Conservation (phyloP, 2,888 invertebrate species). For the Allacma fusca region DNA sequence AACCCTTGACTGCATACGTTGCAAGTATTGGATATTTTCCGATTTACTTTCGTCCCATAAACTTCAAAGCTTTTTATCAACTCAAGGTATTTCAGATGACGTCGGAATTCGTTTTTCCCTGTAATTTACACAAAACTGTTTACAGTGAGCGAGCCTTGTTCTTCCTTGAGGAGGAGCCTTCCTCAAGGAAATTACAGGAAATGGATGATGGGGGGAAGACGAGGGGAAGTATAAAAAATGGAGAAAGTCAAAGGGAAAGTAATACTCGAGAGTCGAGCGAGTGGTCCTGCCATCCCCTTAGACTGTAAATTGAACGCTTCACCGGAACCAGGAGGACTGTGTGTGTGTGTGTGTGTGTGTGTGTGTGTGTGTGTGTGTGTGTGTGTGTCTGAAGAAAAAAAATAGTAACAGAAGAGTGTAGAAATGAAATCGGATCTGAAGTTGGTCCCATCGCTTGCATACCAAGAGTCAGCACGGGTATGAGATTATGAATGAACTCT, state of each 20-base stretch:
- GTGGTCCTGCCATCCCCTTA: too few species aligned
- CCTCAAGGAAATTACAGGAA: background rate
- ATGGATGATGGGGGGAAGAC: background rate
- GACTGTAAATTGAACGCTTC: too few species aligned
- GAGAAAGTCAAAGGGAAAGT: background rate
- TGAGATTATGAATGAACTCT: background rate
- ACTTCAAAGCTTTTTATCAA: background rate
- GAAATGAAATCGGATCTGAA: slow-evolving; percentile 12
- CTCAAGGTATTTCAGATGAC: background rate
- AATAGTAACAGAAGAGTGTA: background rate
- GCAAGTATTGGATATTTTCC: background rate
- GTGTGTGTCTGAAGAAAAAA: background rate
- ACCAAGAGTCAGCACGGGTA: background rate
- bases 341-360: too few species aligned
- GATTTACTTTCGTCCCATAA: background rate
- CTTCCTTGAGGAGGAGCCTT: background rate
- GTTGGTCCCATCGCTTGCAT: background rate
- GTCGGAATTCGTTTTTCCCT: background rate
- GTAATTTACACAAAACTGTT: background rate
- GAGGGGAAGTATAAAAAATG: background rate
- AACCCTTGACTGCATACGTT: background rate
- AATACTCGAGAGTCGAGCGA: too few species aligned
- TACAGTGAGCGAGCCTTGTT: background rate
- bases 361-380: too few species aligned
- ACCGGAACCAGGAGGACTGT: background rate